Evolutionary conservation across 2,888 invertebrate species (phyloP), one percentile per base, ranked within the genome.

Genomic region (Deladenus siricidicola): DNA sequence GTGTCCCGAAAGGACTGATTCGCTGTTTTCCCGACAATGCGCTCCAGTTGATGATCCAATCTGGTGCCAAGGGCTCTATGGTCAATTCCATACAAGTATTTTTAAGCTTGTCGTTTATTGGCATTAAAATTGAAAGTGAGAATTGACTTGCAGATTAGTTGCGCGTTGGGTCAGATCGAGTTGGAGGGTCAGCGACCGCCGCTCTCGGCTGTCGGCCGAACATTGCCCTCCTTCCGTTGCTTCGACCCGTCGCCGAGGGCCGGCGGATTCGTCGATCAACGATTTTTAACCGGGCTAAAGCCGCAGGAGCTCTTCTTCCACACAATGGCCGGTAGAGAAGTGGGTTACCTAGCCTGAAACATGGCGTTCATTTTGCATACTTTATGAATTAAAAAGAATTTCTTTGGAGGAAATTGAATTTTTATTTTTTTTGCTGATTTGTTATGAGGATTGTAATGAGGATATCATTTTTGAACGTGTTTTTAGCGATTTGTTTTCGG

Each of bases 251-350:
- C 76, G 0, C 78, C 78, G 6, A 56, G 78, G 39, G 78, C 78
- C 19, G 78, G 98, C 8, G 98, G 98, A 0, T 99, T 92, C 79
- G 89, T 98, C 57, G 89, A 89, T 70, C 90, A 91, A 0, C 85
- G 98, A 10, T 99, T 98, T 79, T 86, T 96, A 86, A 94, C 96
- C 0, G 98, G 98, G n/a, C 90, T 99, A 71, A 86, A 89, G 76
- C 93, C 94, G 0, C 93, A 92, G 81, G 96, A 98, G 79, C 93
- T 93, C 80, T 98, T 93, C 83, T 96, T 94, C 82, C 96, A 99
- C 84, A 96, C 96, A 79, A 99, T 99, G 96, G 98, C 98, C 57
- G 98, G 98, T 58, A 86, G 98, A 81, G 98, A 98, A 85, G 90
- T 86, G 79, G 76, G 79, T 66, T 24, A 26, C 21, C 39, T 56